Evolutionary conservation across 2,888 invertebrate species (phyloP).

Genomic region (Branchinecta sandiegonensis): DNA sequence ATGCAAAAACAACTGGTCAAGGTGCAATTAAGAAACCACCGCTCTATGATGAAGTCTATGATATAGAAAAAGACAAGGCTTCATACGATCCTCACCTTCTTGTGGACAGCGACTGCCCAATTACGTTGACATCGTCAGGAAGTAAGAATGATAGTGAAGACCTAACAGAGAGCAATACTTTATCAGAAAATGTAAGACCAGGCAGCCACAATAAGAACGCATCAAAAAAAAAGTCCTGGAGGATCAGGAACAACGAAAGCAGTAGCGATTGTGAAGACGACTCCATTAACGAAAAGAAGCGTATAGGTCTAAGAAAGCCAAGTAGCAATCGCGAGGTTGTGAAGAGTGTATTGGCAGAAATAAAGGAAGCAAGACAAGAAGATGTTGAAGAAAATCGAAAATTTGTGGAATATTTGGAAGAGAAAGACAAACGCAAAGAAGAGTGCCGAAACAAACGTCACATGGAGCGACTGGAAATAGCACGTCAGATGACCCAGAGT

Average conservation of each 20-base stretch:
- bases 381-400: not conserved
- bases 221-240: too few relatives aligned
- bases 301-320: not conserved
- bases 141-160: not conserved
- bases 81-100: not conserved
- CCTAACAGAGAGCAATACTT: not conserved
- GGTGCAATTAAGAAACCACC: not conserved
- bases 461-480: not conserved
- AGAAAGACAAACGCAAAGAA: not conserved
- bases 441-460: not conserved
- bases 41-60: not conserved
- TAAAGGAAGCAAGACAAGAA: too few relatives aligned
- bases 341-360: not conserved
- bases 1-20: not conserved
- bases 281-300: not conserved
- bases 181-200: not conserved
- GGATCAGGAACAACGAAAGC: too few relatives aligned
- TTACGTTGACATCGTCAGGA: too few relatives aligned
- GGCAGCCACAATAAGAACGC: not conserved
- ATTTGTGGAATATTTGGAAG: not conserved
- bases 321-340: not conserved
- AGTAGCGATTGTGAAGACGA: not conserved
- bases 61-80: slow-evolving; percentile 1
- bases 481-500: too few relatives aligned
- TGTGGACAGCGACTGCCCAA: not conserved